These are phyloP conservation scores for Sebastes miniatus DNA, from an alignment of 2,797 vertebrate genomes.

Conservation along the genomic window DNA sequence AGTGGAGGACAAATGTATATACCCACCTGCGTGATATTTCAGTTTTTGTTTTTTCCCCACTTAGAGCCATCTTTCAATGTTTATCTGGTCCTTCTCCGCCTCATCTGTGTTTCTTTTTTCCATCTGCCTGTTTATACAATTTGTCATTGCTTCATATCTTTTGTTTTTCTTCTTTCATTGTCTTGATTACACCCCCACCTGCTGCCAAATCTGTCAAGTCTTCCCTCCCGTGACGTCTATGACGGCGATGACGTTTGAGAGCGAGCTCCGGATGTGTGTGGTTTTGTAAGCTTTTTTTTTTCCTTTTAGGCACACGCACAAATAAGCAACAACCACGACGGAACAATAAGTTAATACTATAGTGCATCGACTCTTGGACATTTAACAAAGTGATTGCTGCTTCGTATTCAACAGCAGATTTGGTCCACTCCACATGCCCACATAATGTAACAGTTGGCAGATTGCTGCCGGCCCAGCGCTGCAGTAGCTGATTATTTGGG, in stretches of 20 bases:
- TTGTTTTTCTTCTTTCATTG: constrained; percentile 43
- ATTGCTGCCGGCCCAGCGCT: constrained; percentile 33
- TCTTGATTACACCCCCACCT: constrained; percentile 47
- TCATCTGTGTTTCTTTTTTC: constrained; percentile 43
- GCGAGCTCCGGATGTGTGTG: background rate
- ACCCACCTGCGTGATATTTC: constrained; percentile 20
- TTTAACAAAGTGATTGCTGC: constrained; percentile 37
- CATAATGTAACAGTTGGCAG: constrained; percentile 56
- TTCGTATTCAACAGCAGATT: constrained; percentile 46
- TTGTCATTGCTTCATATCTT: constrained; percentile 37
- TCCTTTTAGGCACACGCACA: background rate
- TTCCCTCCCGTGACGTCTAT: background rate
- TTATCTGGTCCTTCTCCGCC: constrained; percentile 34
- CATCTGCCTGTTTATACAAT: constrained; percentile 53
- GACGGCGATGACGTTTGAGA: background rate
- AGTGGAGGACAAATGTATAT: constrained; percentile 15
- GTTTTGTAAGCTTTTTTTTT: constrained; percentile 4
- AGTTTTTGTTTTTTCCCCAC: constrained; percentile 1
- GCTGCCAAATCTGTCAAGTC: constrained; percentile 41
- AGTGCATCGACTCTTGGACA: constrained; percentile 13
- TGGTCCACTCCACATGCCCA: constrained; percentile 31
- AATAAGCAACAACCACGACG: background rate
- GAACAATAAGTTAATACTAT: constrained; percentile 8
- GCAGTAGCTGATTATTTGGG: constrained; percentile 51
- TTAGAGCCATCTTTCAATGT: constrained; percentile 36